A percentile compares a stretch with the other conserved stretches of the same genome.
Conservation (phyloP, 2,888 invertebrate species). For the Axea sp. region DNA sequence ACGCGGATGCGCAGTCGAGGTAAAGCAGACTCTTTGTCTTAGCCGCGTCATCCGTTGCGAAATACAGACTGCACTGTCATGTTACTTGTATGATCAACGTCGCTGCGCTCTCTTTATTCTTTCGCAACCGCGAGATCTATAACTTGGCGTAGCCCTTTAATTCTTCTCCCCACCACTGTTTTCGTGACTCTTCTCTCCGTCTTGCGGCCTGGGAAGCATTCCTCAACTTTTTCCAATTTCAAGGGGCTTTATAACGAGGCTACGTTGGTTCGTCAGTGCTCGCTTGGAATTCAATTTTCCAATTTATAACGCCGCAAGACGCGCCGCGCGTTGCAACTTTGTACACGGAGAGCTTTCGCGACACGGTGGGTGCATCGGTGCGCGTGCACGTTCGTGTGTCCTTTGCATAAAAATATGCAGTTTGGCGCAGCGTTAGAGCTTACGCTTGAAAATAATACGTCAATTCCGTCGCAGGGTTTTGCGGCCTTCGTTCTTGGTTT, state of each 20-base stretch:
- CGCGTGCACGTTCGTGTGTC: conserved; percentile 15
- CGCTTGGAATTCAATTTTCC: conserved; percentile 54
- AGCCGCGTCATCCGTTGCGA: conserved; percentile 22
- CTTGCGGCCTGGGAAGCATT: conserved; percentile 26
- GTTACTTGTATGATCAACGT: conserved; percentile 59
- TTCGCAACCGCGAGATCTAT: conserved; percentile 26
- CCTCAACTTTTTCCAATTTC: conserved; percentile 53
- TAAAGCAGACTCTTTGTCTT: conserved; percentile 34
- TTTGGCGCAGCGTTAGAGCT: conserved; percentile 8
- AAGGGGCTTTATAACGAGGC: conserved; percentile 54
- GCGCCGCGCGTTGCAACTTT: conserved; percentile 48
- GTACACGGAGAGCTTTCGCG: conserved; percentile 26
- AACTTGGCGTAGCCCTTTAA: background rate
- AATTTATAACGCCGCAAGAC: conserved; percentile 58
- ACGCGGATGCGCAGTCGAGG: conserved; percentile 24
- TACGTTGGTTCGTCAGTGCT: conserved; percentile 49
- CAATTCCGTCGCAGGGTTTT: conserved; percentile 9
- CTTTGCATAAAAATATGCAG: conserved; percentile 47
- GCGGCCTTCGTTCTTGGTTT: too few relatives aligned
- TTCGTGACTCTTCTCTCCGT: background rate
- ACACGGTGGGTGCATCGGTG: background rate
- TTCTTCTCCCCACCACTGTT: background rate
- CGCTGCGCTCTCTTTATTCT: conserved; percentile 34
- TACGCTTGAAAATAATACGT: conserved; percentile 25
- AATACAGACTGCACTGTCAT: conserved; percentile 55